Evolutionary conservation across 2,113 vertebrate genomes (phyloP).

Genomic region (Ailuropoda melanoleuca): DNA sequence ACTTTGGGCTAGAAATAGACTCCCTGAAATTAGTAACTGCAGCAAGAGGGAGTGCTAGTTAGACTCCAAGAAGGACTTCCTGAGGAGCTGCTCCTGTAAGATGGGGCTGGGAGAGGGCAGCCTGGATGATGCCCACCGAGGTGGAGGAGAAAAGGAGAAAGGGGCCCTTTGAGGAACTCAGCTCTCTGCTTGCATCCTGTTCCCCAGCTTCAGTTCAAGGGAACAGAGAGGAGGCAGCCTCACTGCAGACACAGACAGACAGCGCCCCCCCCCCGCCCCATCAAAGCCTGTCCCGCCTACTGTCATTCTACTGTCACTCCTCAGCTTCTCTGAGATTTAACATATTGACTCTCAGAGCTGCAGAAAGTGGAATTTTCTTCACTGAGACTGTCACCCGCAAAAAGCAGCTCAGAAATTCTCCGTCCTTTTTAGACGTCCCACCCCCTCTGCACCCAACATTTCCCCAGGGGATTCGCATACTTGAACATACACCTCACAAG

Average conservation of each 20-base stretch:
- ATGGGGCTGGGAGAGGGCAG: neutral
- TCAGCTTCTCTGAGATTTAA: slow-evolving; percentile 77
- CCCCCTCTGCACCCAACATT: slow-evolving; percentile 44
- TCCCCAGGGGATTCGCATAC: slow-evolving; percentile 43
- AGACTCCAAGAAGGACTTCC: slow-evolving; percentile 61
- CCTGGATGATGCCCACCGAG: neutral
- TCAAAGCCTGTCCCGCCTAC: slow-evolving; percentile 68
- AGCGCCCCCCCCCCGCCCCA: neutral
- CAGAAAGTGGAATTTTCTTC: slow-evolving; percentile 82
- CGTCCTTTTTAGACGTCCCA: slow-evolving; percentile 64
- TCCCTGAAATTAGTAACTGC: neutral
- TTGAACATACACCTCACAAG: slow-evolving; percentile 56
- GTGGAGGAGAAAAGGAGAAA: neutral
- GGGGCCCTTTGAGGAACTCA: neutral
- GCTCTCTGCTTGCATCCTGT: neutral
- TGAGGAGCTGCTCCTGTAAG: neutral
- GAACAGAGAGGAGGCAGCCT: slow-evolving; percentile 42
- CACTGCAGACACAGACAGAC: slow-evolving; percentile 38
- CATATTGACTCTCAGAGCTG: slow-evolving; percentile 78
- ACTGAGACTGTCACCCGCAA: slow-evolving; percentile 79
- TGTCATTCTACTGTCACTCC: slow-evolving; percentile 76
- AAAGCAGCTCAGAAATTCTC: slow-evolving; percentile 79
- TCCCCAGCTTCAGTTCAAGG: slow-evolving; percentile 60
- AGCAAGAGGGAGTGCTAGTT: slow-evolving; percentile 13
- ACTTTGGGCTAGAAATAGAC: neutral